Evolutionary conservation across 2,888 invertebrate genomes (phyloP), one percentile per base, ranked within the genome.

Genomic region (Chrysopilus asiliformis): DNA sequence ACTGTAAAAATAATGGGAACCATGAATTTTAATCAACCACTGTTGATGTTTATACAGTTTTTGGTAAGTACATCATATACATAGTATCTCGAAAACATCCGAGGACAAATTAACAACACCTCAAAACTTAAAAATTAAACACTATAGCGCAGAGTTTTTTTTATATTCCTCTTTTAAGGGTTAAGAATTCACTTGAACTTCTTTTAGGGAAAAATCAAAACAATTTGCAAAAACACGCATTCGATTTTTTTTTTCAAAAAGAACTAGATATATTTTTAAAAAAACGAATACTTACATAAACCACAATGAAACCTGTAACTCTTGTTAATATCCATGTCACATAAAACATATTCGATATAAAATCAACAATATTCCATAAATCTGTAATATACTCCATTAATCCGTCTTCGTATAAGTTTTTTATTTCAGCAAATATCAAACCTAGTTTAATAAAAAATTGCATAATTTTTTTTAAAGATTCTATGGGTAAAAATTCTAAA

Each of bases 331-430:
- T 79, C 76, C 97, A 97, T 27, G 87, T 80, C 15, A 95, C 82
- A 57, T 97, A 98, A 52, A 97, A 84, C 49, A 85, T 76, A 58
- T 97, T 95, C 6, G 95, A 95, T 50, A 94, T 83, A 57, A 95
- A 95, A 64, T 97, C 97, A 4, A 97, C 83, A 42, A 97, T 89
- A 58, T 98, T 97, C 97, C 97, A 98, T 45, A 97, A 73, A 61
- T 98, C 95, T 47, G 81, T 81, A 29, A 89, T 74, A 57, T 98
- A 98, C 47, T 94, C 93, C 48, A 79, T 65, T 6, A 95, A 64
- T 0, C 97, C 97, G 36, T 83, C 85, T 3, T 79, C 72, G 82
- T 94, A 97, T 8, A 98, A 64, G 4, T 91, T 72, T 56, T 86
- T 77, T 45, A 95, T 79, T 69, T 98, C 97, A 20, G 83, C 82